These are phyloP conservation scores for Araneus ventricosus DNA, from an alignment of 1,140 invertebrate species.

Conservation along the genomic window DNA sequence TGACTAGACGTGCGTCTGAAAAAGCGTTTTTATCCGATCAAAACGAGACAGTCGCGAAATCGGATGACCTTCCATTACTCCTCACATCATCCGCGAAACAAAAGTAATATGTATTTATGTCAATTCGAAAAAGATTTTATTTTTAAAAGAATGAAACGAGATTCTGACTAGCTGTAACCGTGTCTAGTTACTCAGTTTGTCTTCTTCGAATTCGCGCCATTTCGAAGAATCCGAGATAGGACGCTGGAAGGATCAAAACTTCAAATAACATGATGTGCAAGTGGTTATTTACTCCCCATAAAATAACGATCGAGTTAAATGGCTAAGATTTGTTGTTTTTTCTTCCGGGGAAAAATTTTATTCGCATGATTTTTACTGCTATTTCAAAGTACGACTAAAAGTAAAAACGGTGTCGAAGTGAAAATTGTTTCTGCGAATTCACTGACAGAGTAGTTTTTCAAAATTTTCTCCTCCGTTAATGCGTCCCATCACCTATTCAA, in stretches of 20 bases:
- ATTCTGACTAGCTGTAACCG: not conserved
- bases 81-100: not conserved
- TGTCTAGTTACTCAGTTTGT: slow-evolving; percentile 16
- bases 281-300: not conserved
- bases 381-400: not conserved
- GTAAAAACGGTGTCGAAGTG: not conserved
- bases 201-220: not conserved
- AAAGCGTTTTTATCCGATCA: slow-evolving; percentile 37
- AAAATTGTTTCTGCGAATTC: slow-evolving; percentile 16
- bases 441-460: not conserved
- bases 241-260: not conserved
- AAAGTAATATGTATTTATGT: slow-evolving; percentile 51
- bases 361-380: not conserved
- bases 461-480: not conserved
- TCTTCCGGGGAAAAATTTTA: not conserved
- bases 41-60: slow-evolving; percentile 50
- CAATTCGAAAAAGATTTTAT: slow-evolving; percentile 23
- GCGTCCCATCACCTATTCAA: not conserved
- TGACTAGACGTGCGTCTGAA: slow-evolving; percentile 42
- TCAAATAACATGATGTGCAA: slow-evolving; percentile 7
- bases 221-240: not conserved
- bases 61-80: slow-evolving; percentile 7
- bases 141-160: slow-evolving; percentile 37
- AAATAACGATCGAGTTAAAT: not conserved
- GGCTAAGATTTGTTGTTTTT: not conserved